Conservation (phyloP, 1,140 invertebrate genomes). For the Calliopsis andreniformis region DNA sequence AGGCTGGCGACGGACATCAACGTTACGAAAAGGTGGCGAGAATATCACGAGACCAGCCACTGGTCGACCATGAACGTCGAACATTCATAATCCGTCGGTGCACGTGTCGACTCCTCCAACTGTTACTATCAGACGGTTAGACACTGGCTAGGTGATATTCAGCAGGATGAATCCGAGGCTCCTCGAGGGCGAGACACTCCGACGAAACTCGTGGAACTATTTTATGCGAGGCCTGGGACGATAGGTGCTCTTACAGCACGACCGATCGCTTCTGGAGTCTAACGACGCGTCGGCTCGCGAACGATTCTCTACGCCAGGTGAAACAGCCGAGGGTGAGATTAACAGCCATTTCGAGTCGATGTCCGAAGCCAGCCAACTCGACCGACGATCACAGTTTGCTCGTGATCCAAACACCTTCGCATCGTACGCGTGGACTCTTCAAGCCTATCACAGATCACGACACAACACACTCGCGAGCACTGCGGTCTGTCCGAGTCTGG, state of each 20-base stretch:
- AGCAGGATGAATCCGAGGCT: too few species aligned
- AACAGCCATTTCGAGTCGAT: slow-evolving; percentile 13
- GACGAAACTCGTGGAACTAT: neutral
- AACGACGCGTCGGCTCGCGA: neutral
- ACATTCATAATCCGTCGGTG: too few species aligned
- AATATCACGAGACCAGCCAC: neutral
- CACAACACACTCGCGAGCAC: slow-evolving; percentile 18
- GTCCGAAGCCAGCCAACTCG: slow-evolving; percentile 31
- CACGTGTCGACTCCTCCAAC: too few species aligned
- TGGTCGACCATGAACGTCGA: too few species aligned
- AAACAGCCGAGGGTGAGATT: neutral
- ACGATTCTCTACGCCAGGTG: too few species aligned
- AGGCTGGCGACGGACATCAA: slow-evolving; percentile 5
- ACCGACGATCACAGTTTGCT: slow-evolving; percentile 5
- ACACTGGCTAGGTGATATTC: too few species aligned
- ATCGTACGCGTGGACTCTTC: slow-evolving; percentile 7
- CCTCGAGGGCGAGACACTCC: neutral
- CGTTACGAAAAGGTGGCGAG: slow-evolving; percentile 12
- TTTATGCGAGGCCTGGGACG: neutral
- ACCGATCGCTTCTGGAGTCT: neutral
- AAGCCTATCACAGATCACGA: slow-evolving; percentile 5
- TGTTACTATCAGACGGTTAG: too few species aligned
- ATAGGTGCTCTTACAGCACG: neutral
- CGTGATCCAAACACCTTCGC: slow-evolving; percentile 25
- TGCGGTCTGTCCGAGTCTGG: slow-evolving; percentile 4